These are phyloP conservation scores for Pangasius krempfi DNA, from an alignment of 2,797 vertebrate genomes.

Conservation along the genomic window DNA sequence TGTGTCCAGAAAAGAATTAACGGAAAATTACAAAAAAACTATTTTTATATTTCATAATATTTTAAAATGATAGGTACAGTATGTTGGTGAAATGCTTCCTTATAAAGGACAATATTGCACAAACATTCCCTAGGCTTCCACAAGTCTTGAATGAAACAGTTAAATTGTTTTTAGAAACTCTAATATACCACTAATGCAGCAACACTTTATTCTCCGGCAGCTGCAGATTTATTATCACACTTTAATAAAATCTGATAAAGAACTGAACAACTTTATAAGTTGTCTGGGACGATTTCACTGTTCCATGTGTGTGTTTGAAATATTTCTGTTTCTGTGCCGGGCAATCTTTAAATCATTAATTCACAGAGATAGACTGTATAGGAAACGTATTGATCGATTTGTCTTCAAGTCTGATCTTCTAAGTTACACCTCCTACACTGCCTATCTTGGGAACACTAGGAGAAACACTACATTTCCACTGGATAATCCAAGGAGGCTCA, in stretches of 20 bases:
- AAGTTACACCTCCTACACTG: not conserved
- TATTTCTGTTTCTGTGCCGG: not conserved
- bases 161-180: slow-evolving; percentile 25
- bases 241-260: slow-evolving; percentile 21
- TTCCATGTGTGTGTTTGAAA: not conserved
- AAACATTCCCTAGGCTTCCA: not conserved
- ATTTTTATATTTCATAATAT: slow-evolving; percentile 8
- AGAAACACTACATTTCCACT: not conserved
- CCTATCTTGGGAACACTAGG: not conserved
- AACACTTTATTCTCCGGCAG: not conserved
- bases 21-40: not conserved
- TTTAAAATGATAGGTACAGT: slow-evolving; percentile 14
- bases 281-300: not conserved
- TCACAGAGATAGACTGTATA: not conserved
- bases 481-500: not conserved
- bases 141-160: not conserved
- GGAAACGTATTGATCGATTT: not conserved
- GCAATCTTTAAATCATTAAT: not conserved
- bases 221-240: slow-evolving; percentile 2
- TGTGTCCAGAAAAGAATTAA: slow-evolving; percentile 26
- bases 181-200: slow-evolving; percentile 7
- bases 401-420: not conserved
- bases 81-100: not conserved
- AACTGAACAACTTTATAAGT: not conserved
- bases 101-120: not conserved